A percentile compares a stretch with the other conserved stretches of the same genome.
phyloP scores from a whole-genome alignment of 2,113 vertebrate genomes.

The Benitochromis conjunctus region DNA sequence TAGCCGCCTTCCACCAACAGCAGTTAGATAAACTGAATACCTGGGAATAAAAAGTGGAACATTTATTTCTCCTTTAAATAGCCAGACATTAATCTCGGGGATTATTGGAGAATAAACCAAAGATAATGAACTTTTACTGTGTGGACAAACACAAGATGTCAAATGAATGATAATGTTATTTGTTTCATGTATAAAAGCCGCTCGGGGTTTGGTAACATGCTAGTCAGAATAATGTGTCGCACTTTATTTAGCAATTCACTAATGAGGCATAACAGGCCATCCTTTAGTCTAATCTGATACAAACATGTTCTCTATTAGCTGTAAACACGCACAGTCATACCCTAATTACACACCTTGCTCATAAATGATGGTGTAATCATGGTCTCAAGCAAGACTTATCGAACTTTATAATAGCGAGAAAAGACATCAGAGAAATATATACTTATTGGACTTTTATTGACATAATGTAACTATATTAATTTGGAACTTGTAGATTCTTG shows the following conservation, averaged over 20 bases:
- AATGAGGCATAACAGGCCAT: neutral
- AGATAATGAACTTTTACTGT: neutral
- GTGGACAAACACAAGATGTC: neutral
- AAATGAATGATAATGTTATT: neutral
- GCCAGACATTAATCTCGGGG: neutral
- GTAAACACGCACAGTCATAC: neutral
- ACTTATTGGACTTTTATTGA: neutral
- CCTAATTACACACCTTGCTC: neutral
- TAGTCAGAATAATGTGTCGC: neutral
- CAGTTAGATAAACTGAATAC: neutral
- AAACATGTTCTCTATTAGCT: neutral
- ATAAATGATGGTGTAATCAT: neutral
- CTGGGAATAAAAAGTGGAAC: neutral
- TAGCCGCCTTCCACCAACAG: neutral
- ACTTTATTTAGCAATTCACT: neutral
- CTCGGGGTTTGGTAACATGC: neutral
- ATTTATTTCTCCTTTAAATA: neutral
- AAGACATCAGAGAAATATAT: neutral
- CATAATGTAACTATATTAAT: neutral
- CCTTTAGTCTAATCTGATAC: neutral
- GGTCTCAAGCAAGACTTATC: neutral
- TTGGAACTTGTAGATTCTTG: neutral
- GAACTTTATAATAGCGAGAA: neutral
- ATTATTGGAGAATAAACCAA: rapidly evolving
- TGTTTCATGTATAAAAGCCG: neutral